Evolutionary conservation across 2,888 invertebrate species (phyloP).

Genomic region (Ectemnius continuus): DNA sequence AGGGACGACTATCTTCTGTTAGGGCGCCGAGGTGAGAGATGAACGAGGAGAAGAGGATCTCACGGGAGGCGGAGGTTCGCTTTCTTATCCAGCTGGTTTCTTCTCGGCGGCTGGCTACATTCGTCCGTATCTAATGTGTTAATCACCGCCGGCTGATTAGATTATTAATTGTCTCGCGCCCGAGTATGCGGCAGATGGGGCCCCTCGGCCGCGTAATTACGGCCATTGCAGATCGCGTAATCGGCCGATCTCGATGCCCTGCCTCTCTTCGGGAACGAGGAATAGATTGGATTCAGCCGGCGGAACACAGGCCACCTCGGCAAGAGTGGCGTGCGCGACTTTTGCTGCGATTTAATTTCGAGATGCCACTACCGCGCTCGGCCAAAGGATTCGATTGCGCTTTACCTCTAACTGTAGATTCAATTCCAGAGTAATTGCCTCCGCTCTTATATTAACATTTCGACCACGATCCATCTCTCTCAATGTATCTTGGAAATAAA

Average conservation of each 20-base stretch:
- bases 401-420: not conserved
- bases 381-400: not conserved
- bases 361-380: not conserved
- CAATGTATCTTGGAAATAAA: too few relatives aligned
- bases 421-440: not conserved
- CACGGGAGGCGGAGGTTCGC: slow-evolving; percentile 27
- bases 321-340: not conserved
- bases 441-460: not conserved
- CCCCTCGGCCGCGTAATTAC: slow-evolving; percentile 68
- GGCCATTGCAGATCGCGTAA: slow-evolving; percentile 73
- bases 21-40: too few relatives aligned
- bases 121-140: slow-evolving; percentile 58
- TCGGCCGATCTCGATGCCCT: slow-evolving; percentile 61
- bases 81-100: slow-evolving; percentile 47
- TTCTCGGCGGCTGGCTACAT: slow-evolving; percentile 34
- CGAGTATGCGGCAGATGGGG: slow-evolving; percentile 41
- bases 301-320: not conserved
- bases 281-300: slow-evolving; percentile 11
- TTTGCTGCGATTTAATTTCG: slow-evolving; percentile 1
- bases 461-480: not conserved
- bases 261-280: slow-evolving; percentile 15
- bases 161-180: slow-evolving; percentile 59
- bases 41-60: not conserved
- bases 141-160: slow-evolving; percentile 58
- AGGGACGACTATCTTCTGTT: too few relatives aligned